Base-by-base conservation (phyloP, 2,113 vertebrate genomes). In the Ochotona princeps region DNA sequence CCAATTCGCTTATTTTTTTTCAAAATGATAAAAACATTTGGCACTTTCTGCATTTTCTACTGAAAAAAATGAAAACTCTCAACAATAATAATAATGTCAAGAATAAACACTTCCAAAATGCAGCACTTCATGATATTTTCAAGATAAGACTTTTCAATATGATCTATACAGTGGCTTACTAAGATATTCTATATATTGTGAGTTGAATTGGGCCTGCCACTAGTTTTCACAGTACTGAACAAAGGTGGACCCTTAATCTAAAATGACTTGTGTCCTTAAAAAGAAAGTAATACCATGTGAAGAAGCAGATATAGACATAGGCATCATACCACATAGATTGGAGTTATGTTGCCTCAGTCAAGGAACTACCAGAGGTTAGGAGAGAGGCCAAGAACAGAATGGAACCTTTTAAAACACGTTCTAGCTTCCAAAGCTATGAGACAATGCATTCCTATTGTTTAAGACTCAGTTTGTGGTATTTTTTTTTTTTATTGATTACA, bases 81-180 rank as follows among this genome's bases (percentile, higher is more conserved):
- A 82, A 82, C 18, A 73, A 61, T 21, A 92, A 65, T 79, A 72
- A n/a, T 54, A 54, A 78, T 72, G 38, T 44, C 38, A 90, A 86
- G 49, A 94, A 25, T 32, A 74, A 87, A 51, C 26, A 74, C 80
- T 95, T 85, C 35, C 21, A 70, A 93, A 91, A 60, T 66, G 5
- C 84, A 66, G 1, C n/a, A 84, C 38, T 91, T 57, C 23, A 13
- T 86, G 13, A 2, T 38, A 88, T 65, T 17, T 51, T 13, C 51
- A 74, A 49, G 30, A 70, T 72, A 85, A 92, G 44, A 91, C 83
- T 90, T 90, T 93, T 91, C 35, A 35, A 66, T 66, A 83, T 66
- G 2, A 32, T 93, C 90, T 60, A 90, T 90, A 92, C 14, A 75
- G 54, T 66, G 95, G 49, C 35, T 21, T 49, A 88, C 35, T 78